Conservation (phyloP, 2,888 invertebrate genomes). For the Caenorhabditis sp. region DNA sequence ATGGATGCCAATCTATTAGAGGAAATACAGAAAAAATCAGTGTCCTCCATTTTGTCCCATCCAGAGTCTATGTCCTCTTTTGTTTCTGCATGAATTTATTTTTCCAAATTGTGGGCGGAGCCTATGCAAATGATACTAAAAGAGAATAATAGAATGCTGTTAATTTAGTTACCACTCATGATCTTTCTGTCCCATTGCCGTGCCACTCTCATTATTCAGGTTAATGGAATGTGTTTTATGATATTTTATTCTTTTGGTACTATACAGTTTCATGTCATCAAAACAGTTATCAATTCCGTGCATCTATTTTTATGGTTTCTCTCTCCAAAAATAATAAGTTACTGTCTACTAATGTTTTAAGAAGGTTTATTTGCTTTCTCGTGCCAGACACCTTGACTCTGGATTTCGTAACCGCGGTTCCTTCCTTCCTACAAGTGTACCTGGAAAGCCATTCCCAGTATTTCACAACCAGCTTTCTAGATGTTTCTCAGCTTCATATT, state of each 20-base stretch:
- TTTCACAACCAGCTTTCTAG: not conserved
- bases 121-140: not conserved
- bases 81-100: no score
- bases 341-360: not conserved
- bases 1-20: no score
- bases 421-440: not conserved
- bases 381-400: conserved; percentile 25
- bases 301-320: not conserved
- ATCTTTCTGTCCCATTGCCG: not conserved
- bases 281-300: conserved; percentile 14
- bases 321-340: not conserved
- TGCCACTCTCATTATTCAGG: no score
- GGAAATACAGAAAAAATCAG: not conserved
- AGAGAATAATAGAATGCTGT: not conserved
- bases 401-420: conserved; percentile 25
- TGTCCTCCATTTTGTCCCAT: no score
- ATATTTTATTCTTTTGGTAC: not conserved
- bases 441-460: not conserved
- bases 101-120: not conserved
- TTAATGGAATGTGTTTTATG: no score
- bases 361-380: conserved; percentile 8
- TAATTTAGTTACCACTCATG: not conserved
- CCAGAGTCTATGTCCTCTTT: not conserved
- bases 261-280: not conserved
- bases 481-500: not conserved